phyloP scores from a whole-genome alignment of 2,113 vertebrate genomes.

The Erinaceus europaeus region DNA sequence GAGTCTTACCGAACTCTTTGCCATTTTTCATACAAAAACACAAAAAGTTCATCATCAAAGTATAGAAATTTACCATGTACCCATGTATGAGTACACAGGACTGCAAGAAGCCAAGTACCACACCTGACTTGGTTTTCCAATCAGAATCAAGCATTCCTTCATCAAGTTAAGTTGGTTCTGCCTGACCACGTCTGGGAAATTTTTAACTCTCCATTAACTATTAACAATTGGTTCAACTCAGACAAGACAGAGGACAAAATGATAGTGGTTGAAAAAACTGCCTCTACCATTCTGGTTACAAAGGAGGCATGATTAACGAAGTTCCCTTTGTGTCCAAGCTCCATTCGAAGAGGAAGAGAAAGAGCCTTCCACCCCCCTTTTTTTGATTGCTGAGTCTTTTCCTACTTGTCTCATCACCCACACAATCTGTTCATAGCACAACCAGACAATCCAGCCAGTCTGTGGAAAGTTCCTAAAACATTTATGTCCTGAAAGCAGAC shows the following conservation, averaged over 20 bases:
- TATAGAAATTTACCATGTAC: not conserved
- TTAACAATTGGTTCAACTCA: conserved; percentile 58
- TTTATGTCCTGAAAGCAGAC: conserved; percentile 55
- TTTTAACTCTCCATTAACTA: conserved; percentile 55
- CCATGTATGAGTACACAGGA: too few species aligned
- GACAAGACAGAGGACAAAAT: conserved; percentile 51
- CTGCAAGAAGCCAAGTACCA: not conserved
- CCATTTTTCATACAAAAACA: not conserved
- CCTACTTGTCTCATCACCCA: conserved; percentile 72
- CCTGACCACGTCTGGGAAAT: conserved; percentile 54
- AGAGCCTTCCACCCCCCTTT: conserved; percentile 1
- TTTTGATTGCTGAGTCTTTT: conserved; percentile 54
- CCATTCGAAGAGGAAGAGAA: conserved; percentile 53
- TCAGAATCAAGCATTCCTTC: not conserved
- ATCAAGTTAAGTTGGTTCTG: conserved; percentile 18
- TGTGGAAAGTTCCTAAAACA: conserved; percentile 72
- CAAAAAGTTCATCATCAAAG: not conserved
- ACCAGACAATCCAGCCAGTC: conserved; percentile 62
- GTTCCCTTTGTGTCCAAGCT: conserved; percentile 65
- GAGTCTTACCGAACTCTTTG: not conserved
- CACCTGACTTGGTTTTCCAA: not conserved
- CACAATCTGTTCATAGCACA: conserved; percentile 69
- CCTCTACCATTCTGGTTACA: conserved; percentile 50
- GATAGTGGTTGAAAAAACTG: conserved; percentile 54
- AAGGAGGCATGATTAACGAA: conserved; percentile 69